Evolutionary conservation across 2,888 invertebrate species (phyloP).

Genomic region (Caenorhabditis wallacei): DNA sequence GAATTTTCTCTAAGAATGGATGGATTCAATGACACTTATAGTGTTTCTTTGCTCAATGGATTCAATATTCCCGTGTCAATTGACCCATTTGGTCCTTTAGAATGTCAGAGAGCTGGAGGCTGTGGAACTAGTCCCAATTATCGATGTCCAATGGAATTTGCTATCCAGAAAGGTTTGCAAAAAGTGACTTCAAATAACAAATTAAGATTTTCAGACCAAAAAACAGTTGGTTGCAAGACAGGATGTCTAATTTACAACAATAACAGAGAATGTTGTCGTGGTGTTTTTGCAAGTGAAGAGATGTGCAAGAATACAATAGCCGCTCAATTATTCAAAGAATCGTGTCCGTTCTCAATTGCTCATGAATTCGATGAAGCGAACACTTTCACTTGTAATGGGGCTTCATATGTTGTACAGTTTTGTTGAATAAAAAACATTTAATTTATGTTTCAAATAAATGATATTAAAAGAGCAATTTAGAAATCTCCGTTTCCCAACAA

Average conservation of each 20-base stretch:
- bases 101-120: constrained; percentile 28
- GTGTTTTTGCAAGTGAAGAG: constrained; percentile 84
- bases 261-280: constrained; percentile 85
- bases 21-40: constrained; percentile 84
- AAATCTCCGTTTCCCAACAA: too few relatives aligned
- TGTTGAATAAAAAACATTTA: constrained; percentile 5
- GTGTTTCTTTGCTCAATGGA: constrained; percentile 85
- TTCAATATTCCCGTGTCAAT: constrained; percentile 83
- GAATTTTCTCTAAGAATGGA: constrained; percentile 84
- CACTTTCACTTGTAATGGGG: constrained; percentile 84
- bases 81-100: constrained; percentile 30
- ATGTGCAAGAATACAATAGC: constrained; percentile 84
- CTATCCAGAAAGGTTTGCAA: constrained; percentile 7
- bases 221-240: constrained; percentile 85
- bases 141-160: constrained; percentile 19
- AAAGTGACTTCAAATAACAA: neutral
- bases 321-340: constrained; percentile 84
- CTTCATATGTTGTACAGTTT: constrained; percentile 51
- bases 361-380: constrained; percentile 85
- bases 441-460: neutral
- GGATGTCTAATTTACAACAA: constrained; percentile 85
- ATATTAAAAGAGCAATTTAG: too few relatives aligned
- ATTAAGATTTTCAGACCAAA: constrained; percentile 56
- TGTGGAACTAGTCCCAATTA: constrained; percentile 11
- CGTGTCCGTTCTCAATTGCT: constrained; percentile 86